Evolutionary conservation across 2,888 invertebrate species (phyloP).

Genomic region (Hecatera dysodea): DNA sequence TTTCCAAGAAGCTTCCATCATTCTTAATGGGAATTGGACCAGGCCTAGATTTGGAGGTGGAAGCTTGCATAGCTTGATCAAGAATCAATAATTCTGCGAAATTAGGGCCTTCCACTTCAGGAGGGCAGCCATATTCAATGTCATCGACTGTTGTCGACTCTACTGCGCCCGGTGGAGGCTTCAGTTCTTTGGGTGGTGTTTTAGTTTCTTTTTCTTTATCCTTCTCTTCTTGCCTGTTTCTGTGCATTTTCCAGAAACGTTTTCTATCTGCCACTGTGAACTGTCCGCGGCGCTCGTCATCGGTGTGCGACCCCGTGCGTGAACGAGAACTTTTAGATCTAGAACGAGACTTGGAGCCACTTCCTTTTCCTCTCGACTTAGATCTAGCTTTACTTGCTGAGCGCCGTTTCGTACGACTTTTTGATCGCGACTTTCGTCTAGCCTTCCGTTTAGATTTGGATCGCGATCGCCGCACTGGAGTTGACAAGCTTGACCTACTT

Average conservation of each 20-base stretch:
- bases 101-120: constrained; percentile 87
- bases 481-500: constrained; percentile 68
- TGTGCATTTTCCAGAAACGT: constrained; percentile 86
- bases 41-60: constrained; percentile 87
- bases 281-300: constrained; percentile 86
- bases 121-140: constrained; percentile 86
- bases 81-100: constrained; percentile 82
- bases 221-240: constrained; percentile 77
- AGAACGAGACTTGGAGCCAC: constrained; percentile 72
- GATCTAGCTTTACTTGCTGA: constrained; percentile 73
- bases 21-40: constrained; percentile 94
- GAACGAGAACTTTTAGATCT: constrained; percentile 74
- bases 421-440: constrained; percentile 74
- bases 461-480: constrained; percentile 71
- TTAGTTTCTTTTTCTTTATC: constrained; percentile 73
- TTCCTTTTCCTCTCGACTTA: constrained; percentile 71
- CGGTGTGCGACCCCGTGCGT: constrained; percentile 78
- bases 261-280: constrained; percentile 88
- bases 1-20: constrained; percentile 97
- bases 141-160: constrained; percentile 81
- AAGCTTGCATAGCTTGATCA: constrained; percentile 76
- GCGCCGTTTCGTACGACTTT: constrained; percentile 75
- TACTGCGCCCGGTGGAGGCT: constrained; percentile 84
- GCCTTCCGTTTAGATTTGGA: constrained; percentile 73
- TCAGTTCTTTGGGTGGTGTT: constrained; percentile 82